Evolutionary conservation across 2,888 invertebrate genomes (phyloP).

Genomic region (Dorcus parallelipipedus): DNA sequence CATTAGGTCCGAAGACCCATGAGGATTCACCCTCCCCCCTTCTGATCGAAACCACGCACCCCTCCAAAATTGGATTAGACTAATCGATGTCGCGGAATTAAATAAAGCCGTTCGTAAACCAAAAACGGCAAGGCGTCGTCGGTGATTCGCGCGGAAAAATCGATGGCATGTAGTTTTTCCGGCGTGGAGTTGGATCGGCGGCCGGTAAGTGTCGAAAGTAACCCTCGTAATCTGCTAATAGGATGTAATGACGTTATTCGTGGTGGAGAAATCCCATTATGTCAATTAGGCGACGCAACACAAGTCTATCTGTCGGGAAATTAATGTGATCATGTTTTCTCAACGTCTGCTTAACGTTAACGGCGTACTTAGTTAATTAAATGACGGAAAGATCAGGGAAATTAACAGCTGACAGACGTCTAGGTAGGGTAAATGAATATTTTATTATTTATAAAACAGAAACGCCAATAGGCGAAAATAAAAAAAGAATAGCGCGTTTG

Average conservation of each 20-base stretch:
- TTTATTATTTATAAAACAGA: too few relatives aligned
- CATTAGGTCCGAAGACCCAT: constrained; percentile 25
- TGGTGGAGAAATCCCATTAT: constrained; percentile 8
- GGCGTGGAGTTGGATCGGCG: too few relatives aligned
- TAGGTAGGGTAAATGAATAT: too few relatives aligned
- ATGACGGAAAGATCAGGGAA: too few relatives aligned
- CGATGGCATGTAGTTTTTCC: neutral
- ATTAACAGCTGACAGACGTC: too few relatives aligned
- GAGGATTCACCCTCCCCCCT: constrained; percentile 29
- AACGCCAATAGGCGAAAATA: too few relatives aligned
- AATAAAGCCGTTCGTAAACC: constrained; percentile 32
- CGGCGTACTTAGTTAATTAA: too few relatives aligned
- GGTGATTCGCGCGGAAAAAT: neutral
- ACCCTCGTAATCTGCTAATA: constrained; percentile 17
- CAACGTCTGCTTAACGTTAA: too few relatives aligned
- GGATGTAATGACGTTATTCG: constrained; percentile 16
- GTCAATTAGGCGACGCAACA: constrained; percentile 16
- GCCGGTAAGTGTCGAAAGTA: neutral
- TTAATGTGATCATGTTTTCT: neutral
- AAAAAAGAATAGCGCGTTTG: too few relatives aligned
- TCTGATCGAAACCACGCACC: constrained; percentile 29
- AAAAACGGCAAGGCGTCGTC: constrained; percentile 15
- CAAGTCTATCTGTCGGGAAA: constrained; percentile 7
- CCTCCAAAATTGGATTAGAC: constrained; percentile 39
- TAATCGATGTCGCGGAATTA: constrained; percentile 38